Evolutionary conservation across 2,113 vertebrate species (phyloP), one percentile per base, ranked within the genome.

Genomic region (Ictalurus furcatus): DNA sequence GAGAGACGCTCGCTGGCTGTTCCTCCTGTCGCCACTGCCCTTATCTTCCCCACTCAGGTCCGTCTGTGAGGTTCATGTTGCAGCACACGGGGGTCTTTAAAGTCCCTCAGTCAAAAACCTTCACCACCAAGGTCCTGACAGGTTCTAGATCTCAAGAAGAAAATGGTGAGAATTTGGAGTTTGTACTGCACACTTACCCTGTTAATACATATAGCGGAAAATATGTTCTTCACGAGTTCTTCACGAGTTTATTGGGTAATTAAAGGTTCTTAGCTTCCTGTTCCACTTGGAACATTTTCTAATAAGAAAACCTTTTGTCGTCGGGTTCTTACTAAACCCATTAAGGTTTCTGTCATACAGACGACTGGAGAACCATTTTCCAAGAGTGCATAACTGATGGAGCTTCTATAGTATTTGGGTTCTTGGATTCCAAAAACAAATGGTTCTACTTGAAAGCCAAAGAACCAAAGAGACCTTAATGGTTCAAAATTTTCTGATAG

Each of bases 1-100:
- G 89, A 58, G 79, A 89, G 87, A 81, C 56, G 65, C 78, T 52
- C 78, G 37, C 71, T 71, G 34, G 83, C 73, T 17, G 23, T 34
- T 80, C 59, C 58, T 88, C 86, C 71, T 87, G 88, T 91, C 61
- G 12, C 80, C 73, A 37, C 85, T 61, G 8, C n/a, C 87, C 79
- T 21, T 87, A 79, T 71, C 59, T 85, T 61, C 61, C 85, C 6
- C 40, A 56, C 52, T 80, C 37, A 4, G 44, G 30, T 40, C 67
- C 37, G 58, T 89, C 74, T 85, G n/a, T n/a, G 82, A 76, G 40
- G 23, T 37, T 89, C 88, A 83, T 65, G 76, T 91, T 91, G 86
- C 83, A 37, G 28, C 88, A 86, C 86, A 78, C 56, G 83, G 86
- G 88, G 86, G 65, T 88, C 86, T 89, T 91, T 85, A 85, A 71